Percentiles rank a stretch among this genome's conserved stretches.
phyloP scores from a whole-genome alignment of 2,888 invertebrate genomes.

The Criorhina ranunculi region DNA sequence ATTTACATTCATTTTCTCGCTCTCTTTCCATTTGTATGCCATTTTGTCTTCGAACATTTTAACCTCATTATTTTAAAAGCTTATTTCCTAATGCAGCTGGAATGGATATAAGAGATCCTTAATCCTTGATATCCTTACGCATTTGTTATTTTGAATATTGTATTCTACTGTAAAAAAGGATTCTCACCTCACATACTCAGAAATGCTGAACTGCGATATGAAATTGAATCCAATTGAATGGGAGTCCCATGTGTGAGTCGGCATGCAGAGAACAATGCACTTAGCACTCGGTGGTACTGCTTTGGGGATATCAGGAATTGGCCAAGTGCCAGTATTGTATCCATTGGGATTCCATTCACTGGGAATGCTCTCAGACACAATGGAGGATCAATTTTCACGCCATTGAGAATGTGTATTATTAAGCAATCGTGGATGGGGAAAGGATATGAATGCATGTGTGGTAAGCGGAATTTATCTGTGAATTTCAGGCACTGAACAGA shows the following conservation, averaged over 20 bases:
- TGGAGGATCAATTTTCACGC: slow-evolving; percentile 64
- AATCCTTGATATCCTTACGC: slow-evolving; percentile 1
- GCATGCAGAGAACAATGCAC: slow-evolving; percentile 16
- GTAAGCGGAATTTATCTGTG: slow-evolving; percentile 40
- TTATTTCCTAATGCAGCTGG: slow-evolving; percentile 2
- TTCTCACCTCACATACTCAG: slow-evolving; percentile 23
- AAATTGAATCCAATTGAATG: slow-evolving; percentile 57
- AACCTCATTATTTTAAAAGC: slow-evolving; percentile 9
- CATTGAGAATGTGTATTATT: slow-evolving; percentile 64
- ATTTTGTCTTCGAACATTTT: background rate
- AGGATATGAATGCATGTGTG: slow-evolving; percentile 5
- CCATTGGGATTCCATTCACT: slow-evolving; percentile 33
- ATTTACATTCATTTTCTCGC: slow-evolving; percentile 15
- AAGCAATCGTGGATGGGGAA: background rate
- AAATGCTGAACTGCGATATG: slow-evolving; percentile 34
- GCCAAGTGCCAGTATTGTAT: slow-evolving; percentile 59
- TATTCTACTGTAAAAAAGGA: background rate
- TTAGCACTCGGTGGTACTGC: slow-evolving; percentile 25
- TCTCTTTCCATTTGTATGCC: slow-evolving; percentile 1
- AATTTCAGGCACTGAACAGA: slow-evolving; percentile 18
- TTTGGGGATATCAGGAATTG: slow-evolving; percentile 46
- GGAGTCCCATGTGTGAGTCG: slow-evolving; percentile 22
- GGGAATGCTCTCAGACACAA: slow-evolving; percentile 56
- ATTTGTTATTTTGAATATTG: background rate
- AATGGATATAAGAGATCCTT: background rate